These are phyloP conservation scores for Pollachius pollachius DNA, from an alignment of 2,113 vertebrate genomes.

Conservation along the genomic window DNA sequence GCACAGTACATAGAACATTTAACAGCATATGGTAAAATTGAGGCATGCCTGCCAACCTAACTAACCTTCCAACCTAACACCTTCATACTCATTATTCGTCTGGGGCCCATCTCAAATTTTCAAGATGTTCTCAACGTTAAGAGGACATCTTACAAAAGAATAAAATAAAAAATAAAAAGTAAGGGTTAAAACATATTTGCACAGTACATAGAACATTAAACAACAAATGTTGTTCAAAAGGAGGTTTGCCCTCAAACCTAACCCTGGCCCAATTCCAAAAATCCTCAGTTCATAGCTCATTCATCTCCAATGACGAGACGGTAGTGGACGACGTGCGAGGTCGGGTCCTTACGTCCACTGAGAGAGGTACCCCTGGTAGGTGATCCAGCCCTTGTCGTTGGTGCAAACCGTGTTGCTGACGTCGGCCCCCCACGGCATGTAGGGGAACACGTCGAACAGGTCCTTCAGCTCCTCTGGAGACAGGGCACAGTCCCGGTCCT, in stretches of 20 bases:
- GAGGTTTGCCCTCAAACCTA: too few relatives aligned
- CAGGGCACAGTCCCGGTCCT: slow-evolving; percentile 96
- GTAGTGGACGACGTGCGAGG: too few relatives aligned
- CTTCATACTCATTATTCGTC: too few relatives aligned
- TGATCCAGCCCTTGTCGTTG: slow-evolving; percentile 95
- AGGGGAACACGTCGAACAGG: slow-evolving; percentile 94
- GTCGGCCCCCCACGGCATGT: slow-evolving; percentile 96
- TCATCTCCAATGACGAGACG: too few relatives aligned
- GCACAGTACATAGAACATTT: neutral
- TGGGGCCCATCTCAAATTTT: too few relatives aligned
- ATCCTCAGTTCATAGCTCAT: neutral
- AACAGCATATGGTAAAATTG: too few relatives aligned
- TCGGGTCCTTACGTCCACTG: slow-evolving; percentile 90
- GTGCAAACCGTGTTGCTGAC: slow-evolving; percentile 96
- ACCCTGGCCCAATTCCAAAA: neutral
- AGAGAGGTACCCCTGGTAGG: slow-evolving; percentile 96
- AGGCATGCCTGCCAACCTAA: too few relatives aligned
- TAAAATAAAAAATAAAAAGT: neutral
- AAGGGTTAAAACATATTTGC: neutral
- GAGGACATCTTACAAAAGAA: too few relatives aligned
- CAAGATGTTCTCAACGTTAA: neutral
- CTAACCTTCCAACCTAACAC: too few relatives aligned
- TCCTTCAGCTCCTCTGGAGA: slow-evolving; percentile 91
- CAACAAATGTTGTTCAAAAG: neutral
- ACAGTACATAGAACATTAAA: neutral